Base-by-base conservation (phyloP, 2,797 vertebrate species). In the Poecile montanus region DNA sequence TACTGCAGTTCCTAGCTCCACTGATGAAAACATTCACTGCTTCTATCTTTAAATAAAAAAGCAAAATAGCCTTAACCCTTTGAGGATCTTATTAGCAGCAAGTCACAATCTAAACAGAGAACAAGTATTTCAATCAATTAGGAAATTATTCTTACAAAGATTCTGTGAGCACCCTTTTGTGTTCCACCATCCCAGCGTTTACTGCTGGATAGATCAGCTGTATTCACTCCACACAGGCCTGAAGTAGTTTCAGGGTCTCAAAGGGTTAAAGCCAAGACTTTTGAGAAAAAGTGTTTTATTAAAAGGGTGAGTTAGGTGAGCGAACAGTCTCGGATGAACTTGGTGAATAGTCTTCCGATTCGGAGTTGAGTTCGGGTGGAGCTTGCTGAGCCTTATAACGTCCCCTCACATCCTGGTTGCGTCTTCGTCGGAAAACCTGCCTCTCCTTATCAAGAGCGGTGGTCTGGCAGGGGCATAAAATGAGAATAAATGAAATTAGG, bases 391-490 rank as follows among this genome's bases (percentile, higher is more conserved):
- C 74, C 88, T 97, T 97, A 70, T 91, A 97, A 63, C 96, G 51
- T 85, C 96, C 96, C 96, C 97, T 99, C 97, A 99, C 99, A 99
- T 99, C 98, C 98, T 98, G 98, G 98, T 99, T 96, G 98, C 99
- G 97, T 99, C 99, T 98, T 99, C 99, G 97, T 99, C 98, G 92
- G 99, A 99, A 98, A 99, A 99, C 98, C 99, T 99, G 99, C 99
- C 99, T 99, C 99, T 99, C 98, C 98, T 99, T 99, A 99, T 99
- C 99, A 99, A 99, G 98, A 99, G 99, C 97, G 98, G 99, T 99
- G 98, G 98, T 99, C 99, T 99, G 98, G 95, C 98, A 97, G 97
- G 97, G 98, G 97, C 98, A 97, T 98, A 98, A 98, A 98, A 98
- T 98, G 96, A 98, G 96, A 98, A 97, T 98, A 97, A 97, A 97